Percentiles rank a stretch among this genome's conserved stretches.
Conservation (phyloP, 2,797 vertebrate genomes). For the Cuculus canorus region DNA sequence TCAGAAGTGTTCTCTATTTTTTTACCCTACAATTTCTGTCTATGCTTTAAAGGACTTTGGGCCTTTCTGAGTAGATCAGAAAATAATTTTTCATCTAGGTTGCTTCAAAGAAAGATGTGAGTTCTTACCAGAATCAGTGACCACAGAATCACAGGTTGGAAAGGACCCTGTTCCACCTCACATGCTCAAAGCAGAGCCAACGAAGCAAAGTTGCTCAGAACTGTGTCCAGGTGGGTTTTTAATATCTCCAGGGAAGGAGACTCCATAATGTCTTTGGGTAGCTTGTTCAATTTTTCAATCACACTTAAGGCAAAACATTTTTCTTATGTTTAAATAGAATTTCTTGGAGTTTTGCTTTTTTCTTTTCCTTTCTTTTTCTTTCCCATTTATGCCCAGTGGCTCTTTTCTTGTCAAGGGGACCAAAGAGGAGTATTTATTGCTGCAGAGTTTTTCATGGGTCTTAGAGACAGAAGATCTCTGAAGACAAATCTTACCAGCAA, state of each 20-base stretch:
- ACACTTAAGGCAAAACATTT: rapidly evolving
- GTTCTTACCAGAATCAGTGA: background rate
- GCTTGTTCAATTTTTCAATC: background rate
- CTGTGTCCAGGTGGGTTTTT: background rate
- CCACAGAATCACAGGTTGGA: background rate
- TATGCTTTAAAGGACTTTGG: background rate
- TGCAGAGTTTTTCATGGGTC: background rate
- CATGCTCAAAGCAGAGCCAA: background rate
- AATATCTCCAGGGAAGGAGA: background rate
- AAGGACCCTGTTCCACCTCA: background rate
- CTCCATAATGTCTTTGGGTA: background rate
- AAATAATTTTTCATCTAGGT: background rate
- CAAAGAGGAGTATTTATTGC: background rate
- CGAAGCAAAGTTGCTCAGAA: background rate
- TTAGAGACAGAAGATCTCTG: background rate
- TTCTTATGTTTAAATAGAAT: background rate
- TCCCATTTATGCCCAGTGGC: background rate
- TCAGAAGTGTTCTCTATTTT: background rate
- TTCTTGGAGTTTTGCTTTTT: background rate
- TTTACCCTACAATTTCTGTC: background rate
- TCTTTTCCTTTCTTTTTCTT: background rate
- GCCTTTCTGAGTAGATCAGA: background rate
- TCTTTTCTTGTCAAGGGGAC: background rate
- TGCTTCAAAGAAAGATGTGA: background rate
- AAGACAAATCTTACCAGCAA: background rate